These are phyloP conservation scores for Onthophagus sagittarius DNA, from an alignment of 2,888 invertebrate species.

Conservation along the genomic window DNA sequence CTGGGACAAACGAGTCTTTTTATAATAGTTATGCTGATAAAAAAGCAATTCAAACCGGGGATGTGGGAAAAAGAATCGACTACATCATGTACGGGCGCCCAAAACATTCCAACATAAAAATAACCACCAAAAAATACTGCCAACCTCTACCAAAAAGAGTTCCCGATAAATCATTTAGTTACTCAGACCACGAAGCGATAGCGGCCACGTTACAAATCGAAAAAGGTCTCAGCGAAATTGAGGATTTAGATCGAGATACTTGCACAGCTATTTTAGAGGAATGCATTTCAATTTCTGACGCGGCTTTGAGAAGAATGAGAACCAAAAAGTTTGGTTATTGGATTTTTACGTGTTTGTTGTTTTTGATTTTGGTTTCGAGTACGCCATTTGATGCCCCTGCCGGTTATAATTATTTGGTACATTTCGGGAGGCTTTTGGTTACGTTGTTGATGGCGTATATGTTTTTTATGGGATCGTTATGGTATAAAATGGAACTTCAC, in stretches of 20 bases:
- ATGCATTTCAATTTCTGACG: conserved; percentile 58
- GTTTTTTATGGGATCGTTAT: conserved; percentile 73
- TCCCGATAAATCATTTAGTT: conserved; percentile 69
- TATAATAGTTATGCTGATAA: conserved; percentile 78
- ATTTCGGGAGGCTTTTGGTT: conserved; percentile 59
- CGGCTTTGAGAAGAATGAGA: conserved; percentile 52
- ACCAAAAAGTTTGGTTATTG: conserved; percentile 55
- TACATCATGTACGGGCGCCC: conserved; percentile 70
- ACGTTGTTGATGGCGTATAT: conserved; percentile 65
- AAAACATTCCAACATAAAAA: conserved; percentile 32
- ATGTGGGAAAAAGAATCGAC: conserved; percentile 86
- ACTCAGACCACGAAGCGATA: conserved; percentile 89
- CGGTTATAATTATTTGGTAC: conserved; percentile 50
- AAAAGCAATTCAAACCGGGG: conserved; percentile 51
- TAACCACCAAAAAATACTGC: conserved; percentile 55
- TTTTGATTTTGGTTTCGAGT: conserved; percentile 54
- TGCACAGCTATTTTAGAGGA: conserved; percentile 51
- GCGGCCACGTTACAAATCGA: conserved; percentile 52
- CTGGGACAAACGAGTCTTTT: conserved; percentile 74
- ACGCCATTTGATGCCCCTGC: conserved; percentile 50
- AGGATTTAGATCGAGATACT: conserved; percentile 26
- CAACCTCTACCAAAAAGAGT: conserved; percentile 73
- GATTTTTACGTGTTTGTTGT: conserved; percentile 50
- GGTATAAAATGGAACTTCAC: conserved; percentile 79
- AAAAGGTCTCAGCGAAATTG: conserved; percentile 17